A percentile compares a stretch with the other conserved stretches of the same genome.
Evolutionary conservation across 2,113 vertebrate genomes (phyloP).

Genomic region (Phalacrocorax carbo): DNA sequence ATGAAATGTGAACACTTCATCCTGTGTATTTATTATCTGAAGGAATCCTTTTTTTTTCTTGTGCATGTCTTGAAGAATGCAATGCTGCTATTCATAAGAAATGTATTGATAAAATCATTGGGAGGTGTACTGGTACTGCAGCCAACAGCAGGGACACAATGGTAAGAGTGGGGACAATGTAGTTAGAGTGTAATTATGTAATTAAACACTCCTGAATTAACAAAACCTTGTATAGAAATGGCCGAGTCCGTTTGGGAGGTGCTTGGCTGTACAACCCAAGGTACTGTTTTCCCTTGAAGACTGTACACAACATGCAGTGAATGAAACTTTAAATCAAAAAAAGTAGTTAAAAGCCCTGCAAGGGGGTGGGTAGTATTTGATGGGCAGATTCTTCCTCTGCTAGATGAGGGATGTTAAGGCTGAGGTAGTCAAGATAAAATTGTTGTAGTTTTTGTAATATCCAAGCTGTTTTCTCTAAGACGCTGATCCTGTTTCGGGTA

Average conservation of each 20-base stretch:
- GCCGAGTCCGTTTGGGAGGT: not conserved
- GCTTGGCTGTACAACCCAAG: not conserved
- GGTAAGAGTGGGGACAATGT: conserved; percentile 72
- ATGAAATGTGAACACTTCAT: not conserved
- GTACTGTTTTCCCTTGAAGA: not conserved
- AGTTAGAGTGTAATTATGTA: not conserved
- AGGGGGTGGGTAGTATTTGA: not conserved
- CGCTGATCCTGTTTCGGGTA: not conserved
- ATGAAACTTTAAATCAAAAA: not conserved
- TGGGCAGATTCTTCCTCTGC: not conserved
- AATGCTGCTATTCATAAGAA: conserved; percentile 99
- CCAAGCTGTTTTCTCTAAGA: not conserved
- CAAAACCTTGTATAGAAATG: not conserved
- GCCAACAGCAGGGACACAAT: conserved; percentile 97
- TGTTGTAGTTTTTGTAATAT: not conserved
- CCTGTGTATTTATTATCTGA: not conserved
- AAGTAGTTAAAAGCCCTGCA: not conserved
- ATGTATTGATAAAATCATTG: conserved; percentile 98
- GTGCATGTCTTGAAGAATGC: conserved; percentile 83
- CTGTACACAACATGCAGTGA: rapidly evolving
- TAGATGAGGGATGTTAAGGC: not conserved
- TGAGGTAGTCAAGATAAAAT: not conserved
- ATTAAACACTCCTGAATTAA: not conserved
- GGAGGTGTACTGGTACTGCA: conserved; percentile 94
- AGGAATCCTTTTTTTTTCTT: not conserved